A percentile compares a stretch with the other conserved stretches of the same genome.
Evolutionary conservation across 2,888 invertebrate species (phyloP).

Genomic region (Synergus laeviventris): DNA sequence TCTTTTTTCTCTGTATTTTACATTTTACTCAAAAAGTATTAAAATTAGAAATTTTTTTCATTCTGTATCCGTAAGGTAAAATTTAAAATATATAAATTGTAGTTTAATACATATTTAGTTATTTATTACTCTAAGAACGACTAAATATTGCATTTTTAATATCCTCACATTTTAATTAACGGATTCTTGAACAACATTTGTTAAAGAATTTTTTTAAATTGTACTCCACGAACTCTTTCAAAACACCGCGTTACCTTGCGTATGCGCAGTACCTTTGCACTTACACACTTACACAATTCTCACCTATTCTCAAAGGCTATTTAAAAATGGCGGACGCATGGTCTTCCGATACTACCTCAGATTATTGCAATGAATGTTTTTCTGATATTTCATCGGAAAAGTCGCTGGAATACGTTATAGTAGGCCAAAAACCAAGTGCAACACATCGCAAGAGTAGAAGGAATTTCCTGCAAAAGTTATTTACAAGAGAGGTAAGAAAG

Average conservation of each 20-base stretch:
- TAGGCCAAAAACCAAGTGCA: constrained; percentile 68
- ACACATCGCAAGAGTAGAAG: constrained; percentile 65
- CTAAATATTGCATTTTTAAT: not conserved
- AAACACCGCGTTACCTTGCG: not conserved
- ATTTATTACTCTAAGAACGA: not conserved
- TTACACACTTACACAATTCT: not conserved
- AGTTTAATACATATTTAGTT: not conserved
- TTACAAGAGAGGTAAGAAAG: constrained; percentile 80
- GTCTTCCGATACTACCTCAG: constrained; percentile 75
- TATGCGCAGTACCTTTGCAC: not conserved
- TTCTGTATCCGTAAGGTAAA: no score
- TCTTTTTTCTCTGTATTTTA: no score
- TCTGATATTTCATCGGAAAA: constrained; percentile 73
- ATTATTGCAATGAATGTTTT: constrained; percentile 72
- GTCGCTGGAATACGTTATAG: constrained; percentile 67
- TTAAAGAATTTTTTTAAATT: not conserved
- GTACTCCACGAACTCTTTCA: not conserved
- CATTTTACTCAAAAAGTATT: no score
- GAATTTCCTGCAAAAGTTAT: constrained; percentile 77
- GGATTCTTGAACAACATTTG: not conserved
- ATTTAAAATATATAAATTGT: no score
- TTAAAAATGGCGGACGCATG: constrained; percentile 76
- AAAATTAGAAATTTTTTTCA: no score
- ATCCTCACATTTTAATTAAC: not conserved
- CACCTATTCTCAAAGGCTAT: constrained; percentile 65